A percentile compares a stretch with the other conserved stretches of the same genome.
Evolutionary conservation across 1,140 invertebrate species (phyloP).

Genomic region (Drosophila grimshawi): DNA sequence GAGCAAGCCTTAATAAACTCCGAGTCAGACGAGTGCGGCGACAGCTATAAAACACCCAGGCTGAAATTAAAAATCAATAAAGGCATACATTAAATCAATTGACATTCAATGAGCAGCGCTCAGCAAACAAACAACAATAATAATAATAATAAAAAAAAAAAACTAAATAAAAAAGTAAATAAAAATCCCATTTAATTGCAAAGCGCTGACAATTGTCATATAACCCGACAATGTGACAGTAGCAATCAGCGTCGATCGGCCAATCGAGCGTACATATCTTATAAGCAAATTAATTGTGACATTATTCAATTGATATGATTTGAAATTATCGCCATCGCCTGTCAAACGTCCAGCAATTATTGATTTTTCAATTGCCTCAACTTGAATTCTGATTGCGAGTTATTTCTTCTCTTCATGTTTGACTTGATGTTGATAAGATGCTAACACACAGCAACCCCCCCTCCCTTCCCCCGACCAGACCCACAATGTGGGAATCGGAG

Average conservation of each 20-base stretch:
- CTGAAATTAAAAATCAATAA: conserved; percentile 81
- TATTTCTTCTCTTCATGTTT: neutral
- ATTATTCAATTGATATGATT: conserved; percentile 83
- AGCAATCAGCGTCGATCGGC: conserved; percentile 13
- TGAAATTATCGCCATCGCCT: conserved; percentile 80
- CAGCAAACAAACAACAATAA: neutral
- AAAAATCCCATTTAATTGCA: conserved; percentile 24
- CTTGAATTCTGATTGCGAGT: conserved; percentile 8
- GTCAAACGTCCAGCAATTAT: conserved; percentile 55
- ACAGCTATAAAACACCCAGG: conserved; percentile 65
- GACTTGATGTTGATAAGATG: neutral
- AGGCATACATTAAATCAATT: conserved; percentile 46
- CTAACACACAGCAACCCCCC: neutral
- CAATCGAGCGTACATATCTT: conserved; percentile 49
- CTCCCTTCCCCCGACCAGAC: no score
- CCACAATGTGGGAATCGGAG: no score
- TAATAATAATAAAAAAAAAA: no score
- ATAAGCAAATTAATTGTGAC: conserved; percentile 81
- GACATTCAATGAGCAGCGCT: conserved; percentile 19
- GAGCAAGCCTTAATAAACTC: conserved; percentile 55
- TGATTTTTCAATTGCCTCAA: conserved; percentile 63
- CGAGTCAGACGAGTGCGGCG: conserved; percentile 16
- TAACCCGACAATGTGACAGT: conserved; percentile 31
- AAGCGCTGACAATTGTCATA: conserved; percentile 8
- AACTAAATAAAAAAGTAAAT: conserved; percentile 8